Percentiles rank a stretch among this genome's conserved stretches.
Evolutionary conservation across 53 echinoderm and acorn worm genomes (phyloP).

Genomic region (Stichopus horrens): DNA sequence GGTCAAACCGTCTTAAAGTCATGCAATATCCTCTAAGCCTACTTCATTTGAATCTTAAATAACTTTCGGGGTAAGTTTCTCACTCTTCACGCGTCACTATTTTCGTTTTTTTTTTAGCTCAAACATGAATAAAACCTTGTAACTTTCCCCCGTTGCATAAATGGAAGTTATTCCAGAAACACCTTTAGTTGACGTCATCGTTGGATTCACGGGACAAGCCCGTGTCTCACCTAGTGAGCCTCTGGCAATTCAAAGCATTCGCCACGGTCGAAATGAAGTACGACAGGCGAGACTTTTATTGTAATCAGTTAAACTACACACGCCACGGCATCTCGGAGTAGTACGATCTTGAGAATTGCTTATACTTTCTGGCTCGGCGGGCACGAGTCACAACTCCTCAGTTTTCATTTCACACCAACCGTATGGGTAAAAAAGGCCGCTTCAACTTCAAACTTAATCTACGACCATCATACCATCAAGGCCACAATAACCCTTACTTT

Average conservation of each 20-base stretch:
- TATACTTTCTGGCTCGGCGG: neutral
- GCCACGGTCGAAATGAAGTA: slow-evolving; percentile 23
- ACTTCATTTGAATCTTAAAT: no score
- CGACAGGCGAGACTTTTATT: slow-evolving; percentile 42
- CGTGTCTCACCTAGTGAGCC: slow-evolving; percentile 12
- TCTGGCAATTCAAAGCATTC: slow-evolving; percentile 34
- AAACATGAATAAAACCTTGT: no score
- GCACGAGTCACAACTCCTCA: neutral
- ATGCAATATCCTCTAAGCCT: no score
- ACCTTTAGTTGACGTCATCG: neutral
- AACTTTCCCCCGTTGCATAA: no score
- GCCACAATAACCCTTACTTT: no score
- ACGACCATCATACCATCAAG: no score
- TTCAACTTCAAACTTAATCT: no score
- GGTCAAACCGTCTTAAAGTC: no score
- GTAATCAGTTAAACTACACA: neutral
- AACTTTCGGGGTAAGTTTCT: no score
- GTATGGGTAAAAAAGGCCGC: no score
- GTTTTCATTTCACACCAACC: neutral
- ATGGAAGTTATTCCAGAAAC: neutral
- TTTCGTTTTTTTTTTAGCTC: no score
- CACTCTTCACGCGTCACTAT: no score
- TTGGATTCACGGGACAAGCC: neutral
- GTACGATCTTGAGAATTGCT: neutral
- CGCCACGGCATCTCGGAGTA: neutral